Evolutionary conservation across 2,797 vertebrate species (phyloP).

Genomic region (Telmatherina bonti): DNA sequence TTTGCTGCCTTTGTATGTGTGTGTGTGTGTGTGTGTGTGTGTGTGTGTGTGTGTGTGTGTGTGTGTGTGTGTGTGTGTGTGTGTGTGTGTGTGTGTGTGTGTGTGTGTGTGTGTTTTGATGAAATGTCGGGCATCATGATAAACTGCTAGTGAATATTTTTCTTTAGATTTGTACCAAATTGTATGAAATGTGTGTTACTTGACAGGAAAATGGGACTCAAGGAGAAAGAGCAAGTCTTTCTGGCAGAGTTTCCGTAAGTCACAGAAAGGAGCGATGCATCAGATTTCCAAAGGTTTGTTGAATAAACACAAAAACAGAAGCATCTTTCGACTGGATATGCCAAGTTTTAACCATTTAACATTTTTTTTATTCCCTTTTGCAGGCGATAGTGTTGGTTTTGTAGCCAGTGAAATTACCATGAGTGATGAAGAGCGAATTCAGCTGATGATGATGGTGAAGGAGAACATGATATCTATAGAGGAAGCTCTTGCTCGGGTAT

Average conservation of each 20-base stretch:
- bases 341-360: neutral
- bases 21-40: no score
- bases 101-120: neutral
- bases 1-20: neutral
- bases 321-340: neutral
- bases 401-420: slow-evolving; percentile 98
- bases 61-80: no score
- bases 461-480: slow-evolving; percentile 99
- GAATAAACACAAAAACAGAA: neutral
- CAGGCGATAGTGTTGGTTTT: slow-evolving; percentile 95
- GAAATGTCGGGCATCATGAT: neutral
- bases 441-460: slow-evolving; percentile 99
- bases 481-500: slow-evolving; percentile 95
- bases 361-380: neutral
- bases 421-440: slow-evolving; percentile 98
- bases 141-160: neutral
- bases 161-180: no score
- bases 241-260: slow-evolving; percentile 96
- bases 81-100: no score
- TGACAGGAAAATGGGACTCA: slow-evolving; percentile 91
- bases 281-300: slow-evolving; percentile 92
- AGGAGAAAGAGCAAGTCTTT: slow-evolving; percentile 97
- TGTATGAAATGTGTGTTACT: neutral
- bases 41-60: no score
- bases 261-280: slow-evolving; percentile 89